phyloP scores from a whole-genome alignment of 2,113 vertebrate species.

The Cariama cristata region DNA sequence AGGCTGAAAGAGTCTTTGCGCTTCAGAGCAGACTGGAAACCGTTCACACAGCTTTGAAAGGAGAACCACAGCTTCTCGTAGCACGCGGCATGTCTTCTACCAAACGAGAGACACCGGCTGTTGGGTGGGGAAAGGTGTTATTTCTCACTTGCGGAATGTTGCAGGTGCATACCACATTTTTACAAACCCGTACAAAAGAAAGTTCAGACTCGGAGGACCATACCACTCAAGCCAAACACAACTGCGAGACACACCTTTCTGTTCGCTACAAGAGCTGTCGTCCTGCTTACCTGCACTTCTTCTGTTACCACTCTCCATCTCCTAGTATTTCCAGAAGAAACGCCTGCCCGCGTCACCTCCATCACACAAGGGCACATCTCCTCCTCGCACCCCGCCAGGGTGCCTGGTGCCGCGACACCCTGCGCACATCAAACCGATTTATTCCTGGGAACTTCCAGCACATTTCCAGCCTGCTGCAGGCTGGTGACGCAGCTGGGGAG shows the following conservation, averaged over 20 bases:
- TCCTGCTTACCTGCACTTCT: not conserved
- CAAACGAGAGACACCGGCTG: not conserved
- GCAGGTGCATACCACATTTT: not conserved
- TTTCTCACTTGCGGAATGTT: not conserved
- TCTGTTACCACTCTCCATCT: not conserved
- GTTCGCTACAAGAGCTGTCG: not conserved
- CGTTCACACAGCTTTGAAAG: rapidly evolving
- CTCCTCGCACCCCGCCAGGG: not conserved
- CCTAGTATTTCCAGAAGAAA: not conserved
- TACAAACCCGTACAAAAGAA: not conserved
- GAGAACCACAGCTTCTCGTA: not conserved
- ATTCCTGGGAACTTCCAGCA: not conserved
- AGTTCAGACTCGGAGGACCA: not conserved
- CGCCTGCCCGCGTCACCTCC: rapidly evolving
- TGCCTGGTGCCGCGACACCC: rapidly evolving
- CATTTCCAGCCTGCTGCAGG: not conserved
- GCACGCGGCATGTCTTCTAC: not conserved
- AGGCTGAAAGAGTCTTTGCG: not conserved
- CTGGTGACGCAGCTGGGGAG: not conserved
- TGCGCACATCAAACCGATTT: rapidly evolving
- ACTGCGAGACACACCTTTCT: not conserved
- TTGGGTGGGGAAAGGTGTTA: not conserved
- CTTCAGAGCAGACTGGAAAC: not conserved
- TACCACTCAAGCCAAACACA: not conserved
- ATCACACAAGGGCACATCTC: not conserved